A percentile compares a stretch with the other conserved stretches of the same genome.
phyloP scores from a whole-genome alignment of 1,140 invertebrate species.

The Globodera ellingtonae region DNA sequence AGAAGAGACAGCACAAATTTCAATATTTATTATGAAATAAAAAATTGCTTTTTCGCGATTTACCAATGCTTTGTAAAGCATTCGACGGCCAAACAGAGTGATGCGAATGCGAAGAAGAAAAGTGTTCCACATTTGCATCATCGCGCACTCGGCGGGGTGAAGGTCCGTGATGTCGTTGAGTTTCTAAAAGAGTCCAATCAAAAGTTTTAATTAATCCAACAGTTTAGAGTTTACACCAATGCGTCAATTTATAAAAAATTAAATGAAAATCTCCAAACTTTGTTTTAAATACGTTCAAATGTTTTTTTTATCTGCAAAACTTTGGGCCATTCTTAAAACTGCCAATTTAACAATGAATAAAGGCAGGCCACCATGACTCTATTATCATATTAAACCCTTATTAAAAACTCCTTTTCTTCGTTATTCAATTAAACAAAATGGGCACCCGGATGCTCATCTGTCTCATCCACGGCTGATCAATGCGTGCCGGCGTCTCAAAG shows the following conservation, averaged over 20 bases:
- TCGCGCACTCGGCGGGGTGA: conserved; percentile 27
- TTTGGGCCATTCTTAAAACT: too few species aligned
- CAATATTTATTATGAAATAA: neutral
- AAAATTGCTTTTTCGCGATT: conserved; percentile 4
- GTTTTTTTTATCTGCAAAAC: too few species aligned
- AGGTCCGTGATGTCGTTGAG: conserved; percentile 35
- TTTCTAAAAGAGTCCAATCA: conserved; percentile 28
- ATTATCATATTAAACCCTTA: too few species aligned
- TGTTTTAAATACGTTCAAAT: too few species aligned
- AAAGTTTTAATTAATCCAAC: neutral
- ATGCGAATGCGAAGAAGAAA: conserved; percentile 36
- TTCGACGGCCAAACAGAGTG: conserved; percentile 32
- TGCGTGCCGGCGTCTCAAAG: conserved; percentile 35
- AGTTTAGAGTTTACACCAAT: too few species aligned
- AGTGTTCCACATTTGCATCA: conserved; percentile 41
- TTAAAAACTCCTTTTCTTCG: too few species aligned
- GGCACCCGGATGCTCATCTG: conserved; percentile 34
- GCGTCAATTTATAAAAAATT: too few species aligned
- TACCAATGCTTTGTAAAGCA: conserved; percentile 38
- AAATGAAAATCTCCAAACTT: too few species aligned
- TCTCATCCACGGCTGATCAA: conserved; percentile 36
- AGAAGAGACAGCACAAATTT: neutral
- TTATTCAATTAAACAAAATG: neutral
- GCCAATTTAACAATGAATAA: too few species aligned
- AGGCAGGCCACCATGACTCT: too few species aligned